These are phyloP conservation scores for Drosophila siamana DNA, from an alignment of 2,888 invertebrate species.

Conservation along the genomic window DNA sequence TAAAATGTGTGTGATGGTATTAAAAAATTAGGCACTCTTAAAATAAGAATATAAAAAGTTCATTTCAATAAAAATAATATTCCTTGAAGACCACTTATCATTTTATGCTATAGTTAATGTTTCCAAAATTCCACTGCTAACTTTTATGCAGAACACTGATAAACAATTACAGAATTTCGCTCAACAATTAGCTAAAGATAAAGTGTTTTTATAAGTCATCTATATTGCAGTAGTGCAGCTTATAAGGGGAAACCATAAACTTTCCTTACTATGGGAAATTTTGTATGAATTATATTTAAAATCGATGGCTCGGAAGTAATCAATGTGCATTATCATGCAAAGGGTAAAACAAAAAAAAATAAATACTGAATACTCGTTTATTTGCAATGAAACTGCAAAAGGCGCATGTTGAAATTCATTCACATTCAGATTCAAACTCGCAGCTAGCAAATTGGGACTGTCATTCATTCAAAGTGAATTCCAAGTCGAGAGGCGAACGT, in stretches of 20 bases:
- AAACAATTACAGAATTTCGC: no score
- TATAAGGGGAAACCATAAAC: not conserved
- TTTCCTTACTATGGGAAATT: not conserved
- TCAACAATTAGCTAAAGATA: not conserved
- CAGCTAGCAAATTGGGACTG: not conserved
- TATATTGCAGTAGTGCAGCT: not conserved
- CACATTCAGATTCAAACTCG: not conserved
- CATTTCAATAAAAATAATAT: no score
- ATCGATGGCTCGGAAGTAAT: not conserved
- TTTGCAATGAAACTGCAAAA: not conserved
- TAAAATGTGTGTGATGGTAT: no score
- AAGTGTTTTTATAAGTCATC: not conserved
- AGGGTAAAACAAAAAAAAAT: not conserved
- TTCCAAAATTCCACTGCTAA: no score
- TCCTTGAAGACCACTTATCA: no score
- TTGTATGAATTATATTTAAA: not conserved
- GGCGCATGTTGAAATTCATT: not conserved
- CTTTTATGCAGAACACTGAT: no score
- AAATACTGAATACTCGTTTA: not conserved
- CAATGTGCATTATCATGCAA: not conserved
- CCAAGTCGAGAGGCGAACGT: not conserved
- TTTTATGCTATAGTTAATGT: no score
- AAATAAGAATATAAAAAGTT: no score
- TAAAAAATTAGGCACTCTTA: no score
- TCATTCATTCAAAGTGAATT: not conserved